Conservation (phyloP, 2,797 vertebrate genomes). For the Silurus lanzhouensis region DNA sequence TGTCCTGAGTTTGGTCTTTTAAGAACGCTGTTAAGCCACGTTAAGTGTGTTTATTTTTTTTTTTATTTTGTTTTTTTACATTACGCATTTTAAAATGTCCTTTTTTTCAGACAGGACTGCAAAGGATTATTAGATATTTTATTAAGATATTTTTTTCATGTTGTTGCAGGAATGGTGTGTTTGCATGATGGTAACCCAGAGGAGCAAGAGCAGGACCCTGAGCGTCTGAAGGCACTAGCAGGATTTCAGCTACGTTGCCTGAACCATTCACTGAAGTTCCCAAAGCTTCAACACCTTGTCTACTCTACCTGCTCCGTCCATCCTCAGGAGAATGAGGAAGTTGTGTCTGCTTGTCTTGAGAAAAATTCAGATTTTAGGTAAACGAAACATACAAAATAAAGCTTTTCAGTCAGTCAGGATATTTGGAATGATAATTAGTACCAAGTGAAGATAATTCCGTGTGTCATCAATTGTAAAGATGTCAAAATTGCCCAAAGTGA, state of each 20-base stretch:
- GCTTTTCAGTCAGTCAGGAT: neutral
- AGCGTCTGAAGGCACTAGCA: constrained; percentile 80
- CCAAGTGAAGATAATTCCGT: neutral
- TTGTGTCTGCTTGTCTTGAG: constrained; percentile 77
- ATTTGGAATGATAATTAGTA: neutral
- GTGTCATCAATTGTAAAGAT: neutral
- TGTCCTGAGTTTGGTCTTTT: no score
- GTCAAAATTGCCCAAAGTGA: neutral
- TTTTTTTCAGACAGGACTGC: neutral
- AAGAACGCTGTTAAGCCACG: no score
- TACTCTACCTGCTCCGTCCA: constrained; percentile 95
- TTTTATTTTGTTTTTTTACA: no score
- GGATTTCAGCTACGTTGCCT: constrained; percentile 85
- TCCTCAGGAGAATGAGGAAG: constrained; percentile 89
- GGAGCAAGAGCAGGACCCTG: constrained; percentile 43
- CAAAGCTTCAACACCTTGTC: constrained; percentile 77
- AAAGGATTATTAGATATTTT: neutral
- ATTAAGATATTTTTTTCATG: neutral
- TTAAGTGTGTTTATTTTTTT: neutral
- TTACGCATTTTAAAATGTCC: neutral
- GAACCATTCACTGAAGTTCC: constrained; percentile 83
- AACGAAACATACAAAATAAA: neutral
- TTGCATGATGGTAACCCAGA: constrained; percentile 58
- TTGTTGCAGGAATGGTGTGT: constrained; percentile 82
- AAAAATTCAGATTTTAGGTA: constrained; percentile 81